Conservation (phyloP, 1,140 invertebrate species). For the Rhysida immarginata region DNA sequence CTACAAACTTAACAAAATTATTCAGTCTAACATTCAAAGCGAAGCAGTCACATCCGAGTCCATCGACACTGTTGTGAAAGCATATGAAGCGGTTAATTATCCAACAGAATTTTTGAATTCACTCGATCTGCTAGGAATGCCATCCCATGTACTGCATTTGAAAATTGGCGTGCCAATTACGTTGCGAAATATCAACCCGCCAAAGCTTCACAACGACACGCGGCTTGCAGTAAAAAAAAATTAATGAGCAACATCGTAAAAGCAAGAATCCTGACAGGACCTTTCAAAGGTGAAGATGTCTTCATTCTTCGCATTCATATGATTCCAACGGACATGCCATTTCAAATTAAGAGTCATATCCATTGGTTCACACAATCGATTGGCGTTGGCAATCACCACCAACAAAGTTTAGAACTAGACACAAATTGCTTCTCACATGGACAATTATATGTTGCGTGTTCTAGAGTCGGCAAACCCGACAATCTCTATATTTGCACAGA, state of each 20-base stretch:
- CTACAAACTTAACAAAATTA: constrained; percentile 15
- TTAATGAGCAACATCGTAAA: constrained; percentile 6
- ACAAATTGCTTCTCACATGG: constrained; percentile 18
- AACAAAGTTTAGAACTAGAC: constrained; percentile 21
- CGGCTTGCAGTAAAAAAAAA: constrained; percentile 10
- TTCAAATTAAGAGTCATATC: constrained; percentile 2
- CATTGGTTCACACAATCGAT: neutral
- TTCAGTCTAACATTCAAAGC: constrained; percentile 16
- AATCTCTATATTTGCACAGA: constrained; percentile 10
- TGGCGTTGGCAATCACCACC: constrained; percentile 21
- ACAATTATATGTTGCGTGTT: constrained; percentile 21
- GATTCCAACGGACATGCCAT: constrained; percentile 7
- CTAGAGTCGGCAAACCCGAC: constrained; percentile 13
- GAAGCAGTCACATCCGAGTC: constrained; percentile 20
- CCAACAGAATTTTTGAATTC: constrained; percentile 28
- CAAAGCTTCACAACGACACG: constrained; percentile 13
- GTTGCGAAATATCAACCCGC: constrained; percentile 14
- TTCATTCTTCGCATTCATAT: constrained; percentile 6
- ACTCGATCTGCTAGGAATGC: constrained; percentile 24
- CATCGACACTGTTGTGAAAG: constrained; percentile 23
- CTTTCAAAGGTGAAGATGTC: constrained; percentile 12
- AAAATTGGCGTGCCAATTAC: constrained; percentile 16
- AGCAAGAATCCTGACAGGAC: constrained; percentile 10
- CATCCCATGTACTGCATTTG: constrained; percentile 19
- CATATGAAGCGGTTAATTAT: constrained; percentile 24